Evolutionary conservation across 2,113 vertebrate genomes (phyloP).

Genomic region (Pterocles orientalis): DNA sequence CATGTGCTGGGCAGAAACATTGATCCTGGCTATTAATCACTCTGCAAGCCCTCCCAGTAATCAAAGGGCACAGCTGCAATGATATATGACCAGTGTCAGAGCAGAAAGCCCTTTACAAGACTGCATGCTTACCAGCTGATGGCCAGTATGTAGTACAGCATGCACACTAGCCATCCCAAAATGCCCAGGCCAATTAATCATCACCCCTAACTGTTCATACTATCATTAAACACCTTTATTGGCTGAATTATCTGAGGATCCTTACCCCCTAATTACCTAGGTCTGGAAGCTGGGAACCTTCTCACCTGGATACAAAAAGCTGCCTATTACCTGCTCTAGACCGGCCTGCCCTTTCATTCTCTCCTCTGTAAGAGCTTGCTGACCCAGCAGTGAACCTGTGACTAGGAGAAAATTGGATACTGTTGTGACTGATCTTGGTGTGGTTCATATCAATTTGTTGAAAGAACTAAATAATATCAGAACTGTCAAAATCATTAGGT

Average conservation of each 20-base stretch:
- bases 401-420: conserved; percentile 81
- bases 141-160: conserved; percentile 80
- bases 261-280: conserved; percentile 80
- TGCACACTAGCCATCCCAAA: conserved; percentile 80
- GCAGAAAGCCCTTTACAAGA: conserved; percentile 89
- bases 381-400: conserved; percentile 81
- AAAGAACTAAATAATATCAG: conserved; percentile 71
- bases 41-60: conserved; percentile 94
- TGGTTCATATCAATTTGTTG: conserved; percentile 75
- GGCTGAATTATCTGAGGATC: conserved; percentile 84
- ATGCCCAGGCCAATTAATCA: conserved; percentile 89
- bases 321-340: conserved; percentile 78
- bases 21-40: conserved; percentile 99
- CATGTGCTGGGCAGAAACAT: conserved; percentile 96
- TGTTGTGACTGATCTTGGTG: conserved; percentile 76
- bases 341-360: conserved; percentile 74
- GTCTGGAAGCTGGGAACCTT: conserved; percentile 79
- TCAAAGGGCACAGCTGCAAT: conserved; percentile 95
- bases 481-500: conserved; percentile 71
- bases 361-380: conserved; percentile 75
- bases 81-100: conserved; percentile 98
- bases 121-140: conserved; percentile 90
- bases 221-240: conserved; percentile 89
- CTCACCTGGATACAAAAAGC: conserved; percentile 84
- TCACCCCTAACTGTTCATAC: conserved; percentile 84